Percentiles rank a stretch among this genome's conserved stretches.
phyloP scores from a whole-genome alignment of 2,888 invertebrate genomes.

The Pyrgus malvae region DNA sequence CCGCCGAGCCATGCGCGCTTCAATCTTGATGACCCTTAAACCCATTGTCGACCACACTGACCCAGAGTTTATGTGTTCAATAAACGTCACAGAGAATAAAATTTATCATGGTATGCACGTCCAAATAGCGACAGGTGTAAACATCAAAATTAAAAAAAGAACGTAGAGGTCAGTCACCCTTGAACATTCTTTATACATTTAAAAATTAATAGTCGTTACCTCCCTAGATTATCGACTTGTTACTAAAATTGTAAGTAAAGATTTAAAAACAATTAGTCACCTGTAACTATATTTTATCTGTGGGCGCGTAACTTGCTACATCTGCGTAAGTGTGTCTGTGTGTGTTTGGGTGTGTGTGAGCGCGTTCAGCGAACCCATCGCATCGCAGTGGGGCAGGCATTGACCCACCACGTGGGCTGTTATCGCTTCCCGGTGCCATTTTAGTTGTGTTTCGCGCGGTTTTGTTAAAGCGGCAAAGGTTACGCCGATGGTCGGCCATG shows the following conservation, averaged over 20 bases:
- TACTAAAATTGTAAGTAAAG: constrained; percentile 7
- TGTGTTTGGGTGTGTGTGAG: constrained; percentile 31
- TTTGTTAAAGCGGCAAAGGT: constrained; percentile 3
- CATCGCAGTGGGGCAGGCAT: constrained; percentile 73
- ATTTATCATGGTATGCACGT: too few relatives aligned
- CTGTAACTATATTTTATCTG: constrained; percentile 3
- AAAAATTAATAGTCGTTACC: too few relatives aligned
- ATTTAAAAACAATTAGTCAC: constrained; percentile 25
- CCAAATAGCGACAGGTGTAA: too few relatives aligned
- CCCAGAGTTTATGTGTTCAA: too few relatives aligned
- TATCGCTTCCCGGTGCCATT: constrained; percentile 49
- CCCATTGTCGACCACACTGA: too few relatives aligned
- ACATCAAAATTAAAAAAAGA: too few relatives aligned
- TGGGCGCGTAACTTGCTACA: constrained; percentile 7
- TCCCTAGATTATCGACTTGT: too few relatives aligned
- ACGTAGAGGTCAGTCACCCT: too few relatives aligned
- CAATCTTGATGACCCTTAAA: too few relatives aligned
- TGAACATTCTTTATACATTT: too few relatives aligned
- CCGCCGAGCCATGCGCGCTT: too few relatives aligned
- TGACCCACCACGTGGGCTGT: constrained; percentile 77
- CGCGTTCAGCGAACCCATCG: constrained; percentile 65
- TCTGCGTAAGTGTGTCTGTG: constrained; percentile 43
- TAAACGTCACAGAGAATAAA: too few relatives aligned
- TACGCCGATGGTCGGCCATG: neutral
- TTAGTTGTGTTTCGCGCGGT: constrained; percentile 36